Percentiles rank a stretch among this genome's conserved stretches.
These are phyloP conservation scores for Chloebia gouldiae DNA, from an alignment of 2,113 vertebrate species.

Conservation along the genomic window DNA sequence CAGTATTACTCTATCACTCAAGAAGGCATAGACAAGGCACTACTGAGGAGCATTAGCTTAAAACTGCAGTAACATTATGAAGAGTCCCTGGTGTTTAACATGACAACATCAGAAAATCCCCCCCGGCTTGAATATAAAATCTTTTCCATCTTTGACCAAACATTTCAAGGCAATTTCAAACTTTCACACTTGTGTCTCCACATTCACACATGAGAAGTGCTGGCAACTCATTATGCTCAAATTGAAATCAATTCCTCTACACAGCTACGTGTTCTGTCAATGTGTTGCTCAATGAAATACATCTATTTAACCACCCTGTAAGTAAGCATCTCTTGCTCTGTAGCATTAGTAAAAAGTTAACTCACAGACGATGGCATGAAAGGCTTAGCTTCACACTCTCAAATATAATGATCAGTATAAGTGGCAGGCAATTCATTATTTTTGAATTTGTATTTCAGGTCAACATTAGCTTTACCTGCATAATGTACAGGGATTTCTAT, in stretches of 20 bases:
- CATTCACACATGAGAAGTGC: neutral
- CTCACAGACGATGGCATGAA: neutral
- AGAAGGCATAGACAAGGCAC: neutral
- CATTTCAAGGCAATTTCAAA: neutral
- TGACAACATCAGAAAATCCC: neutral
- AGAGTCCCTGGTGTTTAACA: neutral
- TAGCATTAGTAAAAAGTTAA: neutral
- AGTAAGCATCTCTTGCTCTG: neutral
- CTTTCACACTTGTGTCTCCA: neutral
- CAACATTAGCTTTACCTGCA: constrained; percentile 82
- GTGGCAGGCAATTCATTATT: neutral
- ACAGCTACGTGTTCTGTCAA: neutral
- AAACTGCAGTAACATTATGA: neutral
- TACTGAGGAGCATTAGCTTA: neutral
- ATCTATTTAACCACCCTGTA: neutral
- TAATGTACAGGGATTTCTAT: constrained; percentile 99
- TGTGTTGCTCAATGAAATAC: neutral
- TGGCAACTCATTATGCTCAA: neutral
- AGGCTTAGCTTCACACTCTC: neutral
- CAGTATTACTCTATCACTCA: neutral
- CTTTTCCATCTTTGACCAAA: neutral
- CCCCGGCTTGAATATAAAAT: neutral
- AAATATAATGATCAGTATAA: neutral
- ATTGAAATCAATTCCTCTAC: neutral
- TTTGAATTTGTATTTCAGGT: neutral